Base-by-base conservation (phyloP, 2,797 vertebrate genomes). In the Centroberyx gerrardi region DNA sequence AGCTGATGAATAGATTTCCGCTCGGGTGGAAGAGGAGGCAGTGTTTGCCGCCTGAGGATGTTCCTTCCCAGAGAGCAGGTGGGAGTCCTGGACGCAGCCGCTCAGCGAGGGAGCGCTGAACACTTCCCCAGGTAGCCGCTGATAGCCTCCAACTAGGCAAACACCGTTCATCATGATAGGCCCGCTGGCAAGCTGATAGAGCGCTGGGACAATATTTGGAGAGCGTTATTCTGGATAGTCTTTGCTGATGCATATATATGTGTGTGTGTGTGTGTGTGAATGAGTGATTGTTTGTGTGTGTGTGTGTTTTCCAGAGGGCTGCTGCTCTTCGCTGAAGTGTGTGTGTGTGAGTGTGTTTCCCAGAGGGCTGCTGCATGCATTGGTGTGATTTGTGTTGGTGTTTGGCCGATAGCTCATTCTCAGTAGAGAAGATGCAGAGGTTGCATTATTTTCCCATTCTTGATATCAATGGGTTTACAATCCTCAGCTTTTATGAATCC, bases 1-100 rank as follows among this genome's bases (percentile, higher is more conserved):
- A 27, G 71, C 73, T 92, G 91, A 93, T 93, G 85, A 91, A 93
- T 91, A 85, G 89, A 81, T 86, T 89, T 89, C 78, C 66, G 51
- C 87, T 75, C 70, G 77, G 80, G 27, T 82, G 76, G 65, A 80
- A 14, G 56, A 69, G 74, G 63, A 74, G 68, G 60, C 58, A 3
- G 55, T 55, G 71, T 48, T 80, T 86, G 84, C 68, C 0, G 82
- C 88, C 87, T 22, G 74, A 90, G 91, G 89, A 87, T 48, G 76
- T 83, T 84, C 84, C 66, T 52, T 81, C 74, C 72, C 72, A 78
- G 64, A 78, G 85, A 91, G 85, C 90, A 91, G 78, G 84, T 87
- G 81, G 80, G 81, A 83, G 85, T 62, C 28, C 59, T 63, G 84
- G 72, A 81, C 67, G 8, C 81, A 42, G 73, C 65, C 73, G 81